phyloP scores from a whole-genome alignment of 2,797 vertebrate genomes.

The Thalassophryne amazonica region DNA sequence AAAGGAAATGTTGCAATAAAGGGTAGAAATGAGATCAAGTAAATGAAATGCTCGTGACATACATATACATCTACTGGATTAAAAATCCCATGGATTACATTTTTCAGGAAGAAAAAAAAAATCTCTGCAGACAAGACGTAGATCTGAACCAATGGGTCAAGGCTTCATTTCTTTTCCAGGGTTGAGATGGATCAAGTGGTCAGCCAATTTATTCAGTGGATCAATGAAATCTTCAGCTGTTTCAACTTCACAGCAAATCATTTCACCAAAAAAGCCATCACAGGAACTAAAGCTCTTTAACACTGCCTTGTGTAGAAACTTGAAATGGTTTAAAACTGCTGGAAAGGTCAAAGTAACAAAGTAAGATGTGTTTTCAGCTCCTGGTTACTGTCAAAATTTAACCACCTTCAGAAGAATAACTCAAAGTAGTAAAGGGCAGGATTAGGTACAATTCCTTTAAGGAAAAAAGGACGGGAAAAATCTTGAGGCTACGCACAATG shows the following conservation, averaged over 20 bases:
- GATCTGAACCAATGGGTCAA: constrained; percentile 88
- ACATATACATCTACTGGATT: constrained; percentile 62
- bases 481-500: constrained; percentile 99
- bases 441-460: constrained; percentile 86
- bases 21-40: constrained; percentile 64
- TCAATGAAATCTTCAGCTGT: constrained; percentile 97
- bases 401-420: constrained; percentile 85
- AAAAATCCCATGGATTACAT: constrained; percentile 30
- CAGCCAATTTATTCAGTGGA: constrained; percentile 97
- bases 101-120: constrained; percentile 27
- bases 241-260: constrained; percentile 91
- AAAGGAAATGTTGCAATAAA: constrained; percentile 77
- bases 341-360: constrained; percentile 91
- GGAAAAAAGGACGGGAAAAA: constrained; percentile 79
- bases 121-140: constrained; percentile 71
- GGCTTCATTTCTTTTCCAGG: constrained; percentile 96
- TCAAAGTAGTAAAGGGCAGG: constrained; percentile 82
- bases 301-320: constrained; percentile 82
- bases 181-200: constrained; percentile 93
- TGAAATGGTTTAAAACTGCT: constrained; percentile 84
- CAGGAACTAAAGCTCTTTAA: constrained; percentile 88
- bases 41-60: constrained; percentile 37
- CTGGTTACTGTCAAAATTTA: constrained; percentile 82
- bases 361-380: constrained; percentile 79
- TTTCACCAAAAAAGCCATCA: constrained; percentile 92